Evolutionary conservation across 2,113 vertebrate genomes (phyloP), one percentile per base, ranked within the genome.

Genomic region (Formicarius rufipectus): DNA sequence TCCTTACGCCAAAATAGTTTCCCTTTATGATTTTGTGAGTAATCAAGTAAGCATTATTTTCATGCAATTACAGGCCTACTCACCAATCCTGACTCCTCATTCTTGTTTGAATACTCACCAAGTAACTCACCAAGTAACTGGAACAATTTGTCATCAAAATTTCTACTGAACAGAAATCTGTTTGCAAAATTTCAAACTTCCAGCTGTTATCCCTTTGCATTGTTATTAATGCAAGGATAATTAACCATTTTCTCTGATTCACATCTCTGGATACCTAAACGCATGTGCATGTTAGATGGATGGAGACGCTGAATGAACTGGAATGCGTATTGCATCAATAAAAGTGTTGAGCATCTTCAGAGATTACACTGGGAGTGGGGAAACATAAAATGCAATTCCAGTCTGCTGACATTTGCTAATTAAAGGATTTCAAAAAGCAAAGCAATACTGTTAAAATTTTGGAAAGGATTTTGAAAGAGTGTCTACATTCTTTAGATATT

Each of bases 1-100:
- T 83, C 52, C 86, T 87, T 66, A n/a, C 83, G 92, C 79, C 94
- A 96, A 86, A 89, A 91, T 80, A n/a, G 93, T 95, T 89, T 96
- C 72, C 80, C 81, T 95, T 91, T 92, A 28, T 81, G 78, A 95
- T 69, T 35, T 50, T 1, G 3, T 86, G 67, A 89, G 75, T 86
- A 40, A 77, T 90, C 20, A 10, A 13, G 3, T 69, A 71, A 52
- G 74, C 47, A 28, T 35, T 80, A 63, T 82, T 76, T 87, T 82
- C 55, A 31, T 16, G 24, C 55, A 53, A 27, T 68, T 83, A 22
- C 63, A n/a, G 11, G 17, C 58, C 79, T 80, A 0, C 59, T 92
- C 50, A n/a, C 68, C 42, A 47, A 73, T 60, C 67, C 79, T 79
- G 40, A 40, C 31, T 59, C 84, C n/a, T 71, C 24, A 19, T 44